phyloP scores from a whole-genome alignment of 1,140 invertebrate species.

The Gryon sp. region DNA sequence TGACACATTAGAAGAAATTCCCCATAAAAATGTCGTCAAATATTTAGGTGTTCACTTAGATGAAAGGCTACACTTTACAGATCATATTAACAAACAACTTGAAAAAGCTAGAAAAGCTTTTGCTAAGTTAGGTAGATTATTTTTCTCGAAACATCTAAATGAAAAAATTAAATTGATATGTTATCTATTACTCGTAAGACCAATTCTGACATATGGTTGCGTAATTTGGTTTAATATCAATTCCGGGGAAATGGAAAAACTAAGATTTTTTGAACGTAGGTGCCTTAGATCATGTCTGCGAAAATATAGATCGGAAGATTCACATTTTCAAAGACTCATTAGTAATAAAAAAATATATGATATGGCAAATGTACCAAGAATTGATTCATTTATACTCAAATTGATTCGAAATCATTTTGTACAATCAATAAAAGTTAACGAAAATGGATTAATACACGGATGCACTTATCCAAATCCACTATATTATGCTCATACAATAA shows the following conservation, averaged over 20 bases:
- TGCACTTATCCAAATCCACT: too few species aligned
- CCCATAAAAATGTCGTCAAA: too few species aligned
- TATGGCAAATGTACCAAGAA: constrained; percentile 9
- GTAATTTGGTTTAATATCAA: constrained; percentile 31
- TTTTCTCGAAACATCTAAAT: constrained; percentile 20
- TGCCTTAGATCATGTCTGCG: constrained; percentile 24
- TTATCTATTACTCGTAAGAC: constrained; percentile 36
- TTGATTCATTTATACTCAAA: too few species aligned
- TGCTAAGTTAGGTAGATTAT: not conserved
- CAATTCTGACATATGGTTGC: constrained; percentile 25
- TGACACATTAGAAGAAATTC: too few species aligned
- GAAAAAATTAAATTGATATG: constrained; percentile 24
- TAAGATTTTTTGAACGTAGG: constrained; percentile 21
- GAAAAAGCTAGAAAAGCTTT: constrained; percentile 27
- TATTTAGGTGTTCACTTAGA: constrained; percentile 36
- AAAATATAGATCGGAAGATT: constrained; percentile 7
- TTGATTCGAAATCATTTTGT: too few species aligned
- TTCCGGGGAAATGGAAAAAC: constrained; percentile 24
- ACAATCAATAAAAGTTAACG: too few species aligned
- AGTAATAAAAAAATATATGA: constrained; percentile 41
- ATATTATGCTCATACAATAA: too few species aligned
- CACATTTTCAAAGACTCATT: constrained; percentile 13
- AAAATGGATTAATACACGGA: too few species aligned
- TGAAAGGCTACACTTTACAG: not conserved
- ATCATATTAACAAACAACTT: constrained; percentile 14